These are phyloP conservation scores for Furcifer pardalis DNA, from an alignment of 2,797 vertebrate species.

Conservation along the genomic window DNA sequence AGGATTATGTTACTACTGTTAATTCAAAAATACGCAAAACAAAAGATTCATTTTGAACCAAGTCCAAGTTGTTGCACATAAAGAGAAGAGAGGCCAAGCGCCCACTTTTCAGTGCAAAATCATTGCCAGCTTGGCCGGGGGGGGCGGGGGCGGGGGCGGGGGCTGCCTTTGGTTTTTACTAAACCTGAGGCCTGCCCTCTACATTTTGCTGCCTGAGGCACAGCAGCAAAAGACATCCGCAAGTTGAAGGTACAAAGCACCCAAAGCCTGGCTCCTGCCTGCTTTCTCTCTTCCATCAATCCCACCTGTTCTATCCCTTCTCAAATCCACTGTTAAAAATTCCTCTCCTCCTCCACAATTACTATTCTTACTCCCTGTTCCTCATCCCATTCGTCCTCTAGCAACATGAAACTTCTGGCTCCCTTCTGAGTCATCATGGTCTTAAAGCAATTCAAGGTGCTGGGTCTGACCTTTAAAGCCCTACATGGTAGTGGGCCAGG, in stretches of 20 bases:
- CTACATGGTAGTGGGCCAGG: no score
- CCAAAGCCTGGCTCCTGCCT: background rate
- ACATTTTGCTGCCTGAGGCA: background rate
- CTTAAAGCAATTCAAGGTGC: no score
- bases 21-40: background rate
- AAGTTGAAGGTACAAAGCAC: background rate
- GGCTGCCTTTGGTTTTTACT: background rate
- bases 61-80: background rate
- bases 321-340: no score
- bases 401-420: no score
- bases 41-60: background rate
- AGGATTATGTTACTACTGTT: conserved; percentile 30
- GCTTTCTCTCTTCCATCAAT: no score
- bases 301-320: no score
- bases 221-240: background rate
- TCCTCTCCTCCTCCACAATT: no score
- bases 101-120: background rate
- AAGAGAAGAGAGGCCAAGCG: background rate
- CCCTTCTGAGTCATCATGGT: no score
- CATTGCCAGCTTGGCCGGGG: background rate
- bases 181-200: background rate
- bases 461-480: no score
- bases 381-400: no score
- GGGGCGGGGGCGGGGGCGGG: no score
- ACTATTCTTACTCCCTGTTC: no score